These are phyloP conservation scores for Miltochrista miniata DNA, from an alignment of 2,888 invertebrate genomes.

Conservation along the genomic window DNA sequence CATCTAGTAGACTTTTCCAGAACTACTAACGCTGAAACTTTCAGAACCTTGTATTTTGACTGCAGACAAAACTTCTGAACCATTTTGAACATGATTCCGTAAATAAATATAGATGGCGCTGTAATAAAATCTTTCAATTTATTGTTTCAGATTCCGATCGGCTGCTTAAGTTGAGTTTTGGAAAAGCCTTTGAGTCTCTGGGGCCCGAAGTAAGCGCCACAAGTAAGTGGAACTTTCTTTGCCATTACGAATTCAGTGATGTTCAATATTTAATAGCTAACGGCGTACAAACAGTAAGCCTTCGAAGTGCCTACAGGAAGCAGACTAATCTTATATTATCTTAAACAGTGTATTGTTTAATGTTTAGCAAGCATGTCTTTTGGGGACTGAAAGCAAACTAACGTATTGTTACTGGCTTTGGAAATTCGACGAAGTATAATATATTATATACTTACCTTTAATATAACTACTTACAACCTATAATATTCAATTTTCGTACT, in stretches of 20 bases:
- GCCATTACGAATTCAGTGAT: constrained; percentile 29
- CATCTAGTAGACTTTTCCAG: constrained; percentile 28
- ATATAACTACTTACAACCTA: too few species aligned
- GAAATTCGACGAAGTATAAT: too few species aligned
- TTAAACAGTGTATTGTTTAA: background rate
- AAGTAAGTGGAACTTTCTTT: constrained; percentile 82
- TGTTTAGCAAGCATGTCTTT: background rate
- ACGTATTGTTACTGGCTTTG: too few species aligned
- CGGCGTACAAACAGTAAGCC: constrained; percentile 30
- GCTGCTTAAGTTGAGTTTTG: constrained; percentile 77
- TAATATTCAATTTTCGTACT: too few species aligned
- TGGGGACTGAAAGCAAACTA: background rate
- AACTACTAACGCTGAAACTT: background rate
- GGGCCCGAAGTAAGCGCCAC: constrained; percentile 90
- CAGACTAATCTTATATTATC: background rate
- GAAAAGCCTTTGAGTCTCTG: constrained; percentile 83
- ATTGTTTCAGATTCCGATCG: constrained; percentile 77
- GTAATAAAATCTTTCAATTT: constrained; percentile 1
- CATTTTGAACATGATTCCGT: background rate
- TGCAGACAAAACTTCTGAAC: background rate
- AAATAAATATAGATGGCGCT: constrained; percentile 45
- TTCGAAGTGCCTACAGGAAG: constrained; percentile 13
- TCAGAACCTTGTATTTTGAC: too few species aligned
- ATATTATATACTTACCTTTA: too few species aligned
- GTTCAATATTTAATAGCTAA: constrained; percentile 36